Conservation (phyloP, 2,113 vertebrate genomes). For the Cathartes aura region DNA sequence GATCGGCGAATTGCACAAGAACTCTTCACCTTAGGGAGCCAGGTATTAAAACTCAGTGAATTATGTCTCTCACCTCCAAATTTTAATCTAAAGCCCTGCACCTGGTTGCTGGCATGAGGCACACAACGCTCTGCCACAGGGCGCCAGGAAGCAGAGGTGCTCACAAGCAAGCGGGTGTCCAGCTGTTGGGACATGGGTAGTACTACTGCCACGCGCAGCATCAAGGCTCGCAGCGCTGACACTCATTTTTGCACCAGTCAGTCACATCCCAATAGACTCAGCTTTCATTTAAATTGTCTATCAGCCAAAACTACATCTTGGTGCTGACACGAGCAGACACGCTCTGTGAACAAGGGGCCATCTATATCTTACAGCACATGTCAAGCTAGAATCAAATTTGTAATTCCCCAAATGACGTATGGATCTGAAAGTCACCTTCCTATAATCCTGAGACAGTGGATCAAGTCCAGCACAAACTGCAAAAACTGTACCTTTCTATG, state of each 20-base stretch:
- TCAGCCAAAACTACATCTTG: neutral
- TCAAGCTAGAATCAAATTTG: neutral
- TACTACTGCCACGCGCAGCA: accelerated
- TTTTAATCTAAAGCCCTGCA: neutral
- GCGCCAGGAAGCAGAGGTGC: neutral
- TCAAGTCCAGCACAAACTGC: neutral
- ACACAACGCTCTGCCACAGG: neutral
- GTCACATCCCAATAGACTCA: neutral
- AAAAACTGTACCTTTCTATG: neutral
- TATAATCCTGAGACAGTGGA: neutral
- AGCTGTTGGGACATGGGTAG: neutral
- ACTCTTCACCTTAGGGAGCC: neutral
- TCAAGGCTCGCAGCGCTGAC: neutral
- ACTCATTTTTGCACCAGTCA: neutral
- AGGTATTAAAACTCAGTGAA: neutral
- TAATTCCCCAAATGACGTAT: neutral
- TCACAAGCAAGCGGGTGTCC: neutral
- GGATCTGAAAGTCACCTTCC: neutral
- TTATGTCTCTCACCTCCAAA: neutral
- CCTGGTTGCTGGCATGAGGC: neutral
- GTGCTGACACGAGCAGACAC: accelerated
- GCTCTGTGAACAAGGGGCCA: neutral
- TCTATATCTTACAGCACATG: neutral
- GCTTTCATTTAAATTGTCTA: neutral
- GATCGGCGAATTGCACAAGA: neutral